Evolutionary conservation across 2,113 vertebrate genomes (phyloP).

Genomic region (Microcebus lehilahytsara): DNA sequence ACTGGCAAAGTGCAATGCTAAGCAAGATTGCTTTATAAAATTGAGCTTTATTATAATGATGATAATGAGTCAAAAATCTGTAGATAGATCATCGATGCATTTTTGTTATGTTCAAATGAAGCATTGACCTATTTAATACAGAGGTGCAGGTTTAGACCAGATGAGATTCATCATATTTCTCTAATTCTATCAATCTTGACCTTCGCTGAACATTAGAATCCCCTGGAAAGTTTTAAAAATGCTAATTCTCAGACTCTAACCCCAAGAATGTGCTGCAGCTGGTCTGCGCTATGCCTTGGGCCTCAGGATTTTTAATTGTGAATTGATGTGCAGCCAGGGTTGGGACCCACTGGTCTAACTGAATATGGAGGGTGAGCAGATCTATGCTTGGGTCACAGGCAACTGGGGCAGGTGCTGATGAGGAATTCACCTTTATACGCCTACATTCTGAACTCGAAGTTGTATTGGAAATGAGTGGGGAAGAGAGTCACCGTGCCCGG

Average conservation of each 20-base stretch:
- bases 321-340: background rate
- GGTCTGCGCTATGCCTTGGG: background rate
- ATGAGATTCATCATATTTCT: background rate
- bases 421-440: background rate
- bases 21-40: background rate
- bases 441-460: background rate
- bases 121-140: background rate
- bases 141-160: background rate
- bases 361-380: background rate
- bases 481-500: background rate
- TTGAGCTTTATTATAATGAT: background rate
- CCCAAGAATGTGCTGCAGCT: background rate
- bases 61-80: background rate
- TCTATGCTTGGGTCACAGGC: background rate
- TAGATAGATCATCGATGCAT: background rate
- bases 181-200: background rate
- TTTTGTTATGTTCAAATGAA: constrained; percentile 13
- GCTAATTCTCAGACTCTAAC: background rate
- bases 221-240: background rate
- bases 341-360: background rate
- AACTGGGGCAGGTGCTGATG: background rate
- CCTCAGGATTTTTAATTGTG: background rate
- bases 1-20: background rate
- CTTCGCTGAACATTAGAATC: background rate
- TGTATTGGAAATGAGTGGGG: background rate